Evolutionary conservation across 1,140 invertebrate genomes (phyloP).

Genomic region (Macrosteles quadrilineatus): DNA sequence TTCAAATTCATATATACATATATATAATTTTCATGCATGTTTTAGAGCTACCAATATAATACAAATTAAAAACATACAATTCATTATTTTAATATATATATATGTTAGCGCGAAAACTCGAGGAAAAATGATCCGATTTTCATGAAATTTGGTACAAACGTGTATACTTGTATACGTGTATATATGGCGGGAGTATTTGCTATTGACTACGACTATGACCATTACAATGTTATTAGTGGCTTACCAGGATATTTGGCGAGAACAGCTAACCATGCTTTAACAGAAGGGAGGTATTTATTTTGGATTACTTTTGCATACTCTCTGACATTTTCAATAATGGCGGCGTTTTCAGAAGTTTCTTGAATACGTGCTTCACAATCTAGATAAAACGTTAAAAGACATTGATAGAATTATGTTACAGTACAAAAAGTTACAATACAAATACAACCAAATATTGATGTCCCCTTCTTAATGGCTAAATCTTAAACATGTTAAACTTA

Average conservation of each 20-base stretch:
- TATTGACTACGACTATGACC: no score
- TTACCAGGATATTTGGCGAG: slow-evolving; percentile 40
- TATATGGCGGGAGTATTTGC: no score
- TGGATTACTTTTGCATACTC: slow-evolving; percentile 43
- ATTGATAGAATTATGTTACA: background rate
- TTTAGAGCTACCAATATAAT: no score
- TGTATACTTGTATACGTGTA: no score
- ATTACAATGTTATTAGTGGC: slow-evolving; percentile 16
- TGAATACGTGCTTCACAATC: slow-evolving; percentile 35
- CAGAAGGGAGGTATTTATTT: slow-evolving; percentile 43
- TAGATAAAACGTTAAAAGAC: slow-evolving; percentile 13
- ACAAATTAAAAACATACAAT: no score
- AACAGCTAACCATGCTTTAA: slow-evolving; percentile 46
- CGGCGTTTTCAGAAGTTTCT: slow-evolving; percentile 44
- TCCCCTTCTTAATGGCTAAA: background rate
- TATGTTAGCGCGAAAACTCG: no score
- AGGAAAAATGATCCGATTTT: no score
- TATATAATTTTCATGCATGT: no score
- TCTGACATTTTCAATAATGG: slow-evolving; percentile 44
- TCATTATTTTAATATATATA: no score
- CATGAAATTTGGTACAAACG: no score
- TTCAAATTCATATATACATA: no score
- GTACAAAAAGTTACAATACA: background rate
- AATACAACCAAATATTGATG: background rate
- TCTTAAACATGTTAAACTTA: background rate